Conservation (phyloP, 2,797 vertebrate species). For the Carcharodon carcharias region DNA sequence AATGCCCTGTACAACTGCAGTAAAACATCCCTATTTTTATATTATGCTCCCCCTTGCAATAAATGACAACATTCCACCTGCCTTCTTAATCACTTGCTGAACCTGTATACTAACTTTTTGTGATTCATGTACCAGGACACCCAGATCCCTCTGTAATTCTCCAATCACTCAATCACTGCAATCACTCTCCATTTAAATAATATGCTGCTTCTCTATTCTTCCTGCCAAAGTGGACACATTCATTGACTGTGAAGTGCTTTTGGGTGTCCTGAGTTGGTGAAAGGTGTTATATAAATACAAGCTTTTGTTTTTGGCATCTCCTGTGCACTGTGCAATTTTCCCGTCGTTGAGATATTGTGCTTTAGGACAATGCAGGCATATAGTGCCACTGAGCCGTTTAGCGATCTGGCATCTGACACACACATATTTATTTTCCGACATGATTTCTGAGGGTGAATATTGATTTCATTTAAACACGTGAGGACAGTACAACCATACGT, state of each 20-base stretch:
- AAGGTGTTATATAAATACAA: neutral
- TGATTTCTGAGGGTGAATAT: neutral
- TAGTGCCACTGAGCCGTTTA: neutral
- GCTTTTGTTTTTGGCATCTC: neutral
- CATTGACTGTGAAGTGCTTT: neutral
- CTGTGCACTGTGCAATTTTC: neutral
- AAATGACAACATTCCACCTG: no score
- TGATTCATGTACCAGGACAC: no score
- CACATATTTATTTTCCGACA: neutral
- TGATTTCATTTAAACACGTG: neutral
- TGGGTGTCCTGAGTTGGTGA: neutral
- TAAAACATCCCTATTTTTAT: no score
- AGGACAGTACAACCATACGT: neutral
- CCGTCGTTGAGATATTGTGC: neutral
- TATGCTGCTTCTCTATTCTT: no score
- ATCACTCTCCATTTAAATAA: no score
- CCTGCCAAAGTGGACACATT: no score
- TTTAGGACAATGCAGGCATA: neutral
- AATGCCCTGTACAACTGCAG: no score
- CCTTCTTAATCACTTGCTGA: no score
- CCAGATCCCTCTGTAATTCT: no score
- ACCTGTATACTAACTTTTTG: no score
- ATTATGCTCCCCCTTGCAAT: no score
- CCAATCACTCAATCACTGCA: no score
- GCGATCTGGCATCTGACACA: neutral